Evolutionary conservation across 2,113 vertebrate genomes (phyloP), one percentile per base, ranked within the genome.

Genomic region (Pyxicephalus adspersus): DNA sequence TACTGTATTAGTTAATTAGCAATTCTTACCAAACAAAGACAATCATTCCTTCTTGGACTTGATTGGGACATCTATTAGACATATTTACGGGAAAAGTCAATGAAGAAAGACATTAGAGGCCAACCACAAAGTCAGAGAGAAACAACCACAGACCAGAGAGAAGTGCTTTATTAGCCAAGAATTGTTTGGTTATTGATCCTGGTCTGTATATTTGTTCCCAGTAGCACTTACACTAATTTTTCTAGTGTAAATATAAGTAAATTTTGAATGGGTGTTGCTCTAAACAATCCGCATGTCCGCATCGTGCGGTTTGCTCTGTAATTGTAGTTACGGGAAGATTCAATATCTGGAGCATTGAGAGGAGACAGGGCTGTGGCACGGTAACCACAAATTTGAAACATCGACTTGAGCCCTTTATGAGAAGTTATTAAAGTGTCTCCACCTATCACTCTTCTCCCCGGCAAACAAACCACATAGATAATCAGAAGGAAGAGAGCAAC

Each of bases 201-300:
- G 96, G 96, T 96, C 96, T 95, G 87, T 92, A 92, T 94, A 95
- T 97, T 95, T 95, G 95, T 96, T 96, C 95, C 96, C 95, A 96
- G 87, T 92, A 97, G 96, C 97, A 98, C 97, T 98, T 96, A 97
- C 94, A 93, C 96, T 96, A 96, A 96, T 97, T 96, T 97, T 97
- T 95, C 95, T 96, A 97, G 95, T 98, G 97, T 98, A 99, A 99
- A 99, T 98, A 98, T 96, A 94, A 93, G 95, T 95, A 96, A 96
- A 97, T 97, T 95, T 94, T 98, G 97, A 98, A 97, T 95, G 96
- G 95, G 93, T 92, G 95, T 90, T 95, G 95, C 93, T 96, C 94
- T 91, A 94, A 97, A 96, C 95, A 95, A 96, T 97, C 94, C 94
- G 93, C 95, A 92, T 93, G 94, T 93, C 95, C 95, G 93, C 95